Evolutionary conservation across 1,140 invertebrate species (phyloP).

Genomic region (Samia ricini): DNA sequence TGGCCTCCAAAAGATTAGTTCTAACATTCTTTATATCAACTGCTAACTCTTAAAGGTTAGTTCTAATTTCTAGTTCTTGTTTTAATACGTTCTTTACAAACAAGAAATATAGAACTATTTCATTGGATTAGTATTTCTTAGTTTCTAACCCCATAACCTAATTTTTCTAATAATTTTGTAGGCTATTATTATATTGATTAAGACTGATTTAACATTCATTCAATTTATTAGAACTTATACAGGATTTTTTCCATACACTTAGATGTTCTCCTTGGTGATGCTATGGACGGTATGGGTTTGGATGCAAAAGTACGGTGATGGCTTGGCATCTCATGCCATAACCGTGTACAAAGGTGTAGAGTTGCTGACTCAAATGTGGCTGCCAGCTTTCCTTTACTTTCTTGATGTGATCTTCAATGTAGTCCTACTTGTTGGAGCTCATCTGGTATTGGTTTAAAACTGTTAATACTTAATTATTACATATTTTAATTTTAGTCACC

Average conservation of each 20-base stretch:
- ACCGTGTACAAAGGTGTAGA: constrained; percentile 30
- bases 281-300: not conserved
- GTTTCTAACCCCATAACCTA: too few species aligned
- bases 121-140: too few species aligned
- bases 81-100: too few species aligned
- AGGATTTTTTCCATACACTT: not conserved
- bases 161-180: too few species aligned
- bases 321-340: constrained; percentile 14
- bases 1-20: too few species aligned
- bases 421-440: constrained; percentile 19
- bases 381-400: constrained; percentile 24
- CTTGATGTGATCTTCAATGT: constrained; percentile 36
- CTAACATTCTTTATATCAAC: too few species aligned
- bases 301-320: not conserved
- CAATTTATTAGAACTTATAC: too few species aligned
- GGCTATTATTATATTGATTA: too few species aligned
- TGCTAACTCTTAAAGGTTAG: too few species aligned
- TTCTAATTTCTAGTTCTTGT: too few species aligned
- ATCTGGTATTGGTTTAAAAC: constrained; percentile 4
- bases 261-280: not conserved
- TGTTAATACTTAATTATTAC: not conserved
- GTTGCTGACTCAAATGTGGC: constrained; percentile 23
- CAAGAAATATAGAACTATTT: too few species aligned
- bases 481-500: not conserved
- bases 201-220: too few species aligned